Evolutionary conservation across 2,113 vertebrate species (phyloP).

Genomic region (Channa argus): DNA sequence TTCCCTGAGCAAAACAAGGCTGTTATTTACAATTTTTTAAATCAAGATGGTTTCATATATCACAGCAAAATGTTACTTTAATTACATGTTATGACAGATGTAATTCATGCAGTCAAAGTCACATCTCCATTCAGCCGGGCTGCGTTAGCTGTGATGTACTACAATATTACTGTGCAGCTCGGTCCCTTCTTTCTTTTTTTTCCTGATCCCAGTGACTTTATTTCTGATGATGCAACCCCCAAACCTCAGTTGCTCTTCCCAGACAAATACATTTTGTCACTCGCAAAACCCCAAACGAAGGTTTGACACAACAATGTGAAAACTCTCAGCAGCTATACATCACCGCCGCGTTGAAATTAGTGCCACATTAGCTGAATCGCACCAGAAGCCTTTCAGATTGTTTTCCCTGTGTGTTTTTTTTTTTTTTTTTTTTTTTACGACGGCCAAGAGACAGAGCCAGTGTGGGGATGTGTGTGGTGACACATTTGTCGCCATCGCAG

Average conservation of each 20-base stretch:
- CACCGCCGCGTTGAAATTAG: conserved; percentile 37
- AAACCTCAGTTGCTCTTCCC: conserved; percentile 52
- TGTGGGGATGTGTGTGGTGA: conserved; percentile 66
- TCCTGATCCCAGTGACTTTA: conserved; percentile 25
- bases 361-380: conserved; percentile 26
- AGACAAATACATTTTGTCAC: conserved; percentile 43
- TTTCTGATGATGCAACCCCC: conserved; percentile 40
- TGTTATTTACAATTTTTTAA: conserved; percentile 17
- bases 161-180: conserved; percentile 21
- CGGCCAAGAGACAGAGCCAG: conserved; percentile 48
- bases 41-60: conserved; percentile 27
- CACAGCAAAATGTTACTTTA: conserved; percentile 26
- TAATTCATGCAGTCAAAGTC: conserved; percentile 40
- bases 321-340: conserved; percentile 23
- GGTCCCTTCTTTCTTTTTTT: not conserved
- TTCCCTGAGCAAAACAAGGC: conserved; percentile 22
- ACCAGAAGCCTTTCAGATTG: conserved; percentile 47
- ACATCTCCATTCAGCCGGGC: conserved; percentile 37
- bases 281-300: conserved; percentile 43
- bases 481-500: conserved; percentile 62
- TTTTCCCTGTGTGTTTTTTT: conserved; percentile 34
- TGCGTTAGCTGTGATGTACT: conserved; percentile 7
- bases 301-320: conserved; percentile 26
- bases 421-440: conserved; percentile 21
- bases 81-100: conserved; percentile 44